Base-by-base conservation (phyloP, 2,888 invertebrate genomes). In the Mesorhabditis spiculigera region DNA sequence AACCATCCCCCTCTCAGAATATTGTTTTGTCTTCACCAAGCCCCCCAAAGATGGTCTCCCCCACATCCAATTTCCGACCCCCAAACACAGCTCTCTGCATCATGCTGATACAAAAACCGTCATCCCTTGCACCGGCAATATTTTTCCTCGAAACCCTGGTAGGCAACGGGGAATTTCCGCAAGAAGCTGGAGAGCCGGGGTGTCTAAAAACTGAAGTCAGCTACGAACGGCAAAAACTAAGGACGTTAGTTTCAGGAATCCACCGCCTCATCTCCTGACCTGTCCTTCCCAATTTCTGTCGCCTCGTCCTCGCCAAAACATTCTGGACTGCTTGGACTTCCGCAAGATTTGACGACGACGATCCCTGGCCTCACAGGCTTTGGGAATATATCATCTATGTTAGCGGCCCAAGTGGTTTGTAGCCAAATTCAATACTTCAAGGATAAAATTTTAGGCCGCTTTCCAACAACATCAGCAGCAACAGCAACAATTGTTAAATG, bases 231-330 rank as follows among this genome's bases (percentile, higher is more conserved):
- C n/a, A n/a, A 2, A 50, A 50, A 50, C 10, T 50, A 50, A 50
- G 58, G n/a, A 50, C 58, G n/a, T 50, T 50, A 61, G 58, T 71
- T 78, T 65, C 71, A 82, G 82, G 82, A 81, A 6, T 79, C 80
- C 5, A 71, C 75, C 4, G 78, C 79, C 16, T 82, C 81, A 3
- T 81, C 82, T 3, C 82, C 82, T 28, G 82, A 81, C 44, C 71
- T 79, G 50, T 68, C 75, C 4, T 68, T 71, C 62, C 69, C 72
- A 10, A 67, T 73, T n/a, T 75, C 76, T 3, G 44, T 78, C 10
- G 73, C 78, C 4, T 72, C 75, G 0, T 70, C 75, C 6, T 81
- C 81, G 5, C 81, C 81, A 43, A 73, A 75, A 8, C 73, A 75
- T 41, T n/a, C 58, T 10, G 58, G 62, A 28, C 16, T 43, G n/a